Conservation (phyloP, 1,140 invertebrate genomes). For the Drosophila kurseongensis region DNA sequence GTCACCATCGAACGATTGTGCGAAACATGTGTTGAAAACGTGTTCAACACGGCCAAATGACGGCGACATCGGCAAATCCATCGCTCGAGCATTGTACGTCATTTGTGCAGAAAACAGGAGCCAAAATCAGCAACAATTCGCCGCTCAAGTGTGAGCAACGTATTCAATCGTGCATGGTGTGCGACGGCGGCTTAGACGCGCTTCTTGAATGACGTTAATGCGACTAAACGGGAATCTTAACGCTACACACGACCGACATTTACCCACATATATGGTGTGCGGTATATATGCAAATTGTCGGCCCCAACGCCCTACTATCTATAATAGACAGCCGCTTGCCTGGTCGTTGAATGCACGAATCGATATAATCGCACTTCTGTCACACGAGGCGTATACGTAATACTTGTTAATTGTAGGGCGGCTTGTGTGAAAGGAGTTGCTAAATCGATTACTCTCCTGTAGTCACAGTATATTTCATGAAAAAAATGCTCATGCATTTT, state of each 20-base stretch:
- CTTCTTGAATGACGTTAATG: constrained; percentile 76
- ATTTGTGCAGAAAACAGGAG: constrained; percentile 52
- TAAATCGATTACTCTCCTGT: not conserved
- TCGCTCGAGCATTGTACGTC: constrained; percentile 38
- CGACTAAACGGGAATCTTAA: constrained; percentile 70
- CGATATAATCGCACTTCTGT: constrained; percentile 11
- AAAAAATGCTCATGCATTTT: no score
- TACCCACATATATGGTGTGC: not conserved
- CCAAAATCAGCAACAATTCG: constrained; percentile 60
- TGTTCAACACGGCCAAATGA: constrained; percentile 75
- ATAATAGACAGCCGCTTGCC: constrained; percentile 40
- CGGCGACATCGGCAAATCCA: constrained; percentile 46
- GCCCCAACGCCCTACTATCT: constrained; percentile 1
- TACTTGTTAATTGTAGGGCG: constrained; percentile 50
- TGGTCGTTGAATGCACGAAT: constrained; percentile 21
- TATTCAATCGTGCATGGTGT: constrained; percentile 55
- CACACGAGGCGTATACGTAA: constrained; percentile 58
- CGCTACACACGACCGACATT: constrained; percentile 26
- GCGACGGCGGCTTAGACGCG: constrained; percentile 57
- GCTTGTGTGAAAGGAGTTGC: constrained; percentile 43
- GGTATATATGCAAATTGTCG: constrained; percentile 37
- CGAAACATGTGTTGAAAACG: constrained; percentile 80
- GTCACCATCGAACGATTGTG: constrained; percentile 32
- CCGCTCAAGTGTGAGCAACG: constrained; percentile 50
- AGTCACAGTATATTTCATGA: no score